Evolutionary conservation across 2,113 vertebrate species (phyloP).

Genomic region (Erinaceus europaeus): DNA sequence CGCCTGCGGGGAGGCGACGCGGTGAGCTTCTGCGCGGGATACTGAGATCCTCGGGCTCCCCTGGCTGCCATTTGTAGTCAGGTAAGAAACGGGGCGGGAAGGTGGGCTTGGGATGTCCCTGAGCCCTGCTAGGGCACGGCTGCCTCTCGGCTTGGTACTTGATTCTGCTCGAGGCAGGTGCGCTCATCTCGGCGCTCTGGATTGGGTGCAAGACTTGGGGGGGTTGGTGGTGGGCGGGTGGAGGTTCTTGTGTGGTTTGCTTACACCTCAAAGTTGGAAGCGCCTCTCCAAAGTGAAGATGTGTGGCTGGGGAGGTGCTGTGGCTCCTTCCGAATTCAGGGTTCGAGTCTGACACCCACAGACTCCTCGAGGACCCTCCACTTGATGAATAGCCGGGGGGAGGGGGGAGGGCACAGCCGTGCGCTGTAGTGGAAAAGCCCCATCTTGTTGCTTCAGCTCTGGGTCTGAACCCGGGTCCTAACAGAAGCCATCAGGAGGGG

Average conservation of each 20-base stretch:
- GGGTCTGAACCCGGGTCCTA: neutral
- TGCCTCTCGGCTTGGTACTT: neutral
- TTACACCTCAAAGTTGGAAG: slow-evolving; percentile 28
- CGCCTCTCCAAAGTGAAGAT: neutral
- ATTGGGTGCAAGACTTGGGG: neutral
- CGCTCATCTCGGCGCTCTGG: neutral
- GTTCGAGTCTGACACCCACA: neutral
- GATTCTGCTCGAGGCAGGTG: neutral
- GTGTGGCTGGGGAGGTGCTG: neutral
- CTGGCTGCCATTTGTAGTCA: neutral
- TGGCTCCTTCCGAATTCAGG: neutral
- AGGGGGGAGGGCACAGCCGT: neutral
- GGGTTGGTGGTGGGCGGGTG: too few species aligned
- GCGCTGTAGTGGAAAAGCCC: neutral
- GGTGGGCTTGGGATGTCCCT: neutral
- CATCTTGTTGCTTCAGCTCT: too few species aligned
- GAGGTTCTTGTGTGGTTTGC: too few species aligned
- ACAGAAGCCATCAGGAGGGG: neutral
- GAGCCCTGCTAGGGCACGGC: neutral
- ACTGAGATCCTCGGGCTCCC: neutral
- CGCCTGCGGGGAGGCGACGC: neutral
- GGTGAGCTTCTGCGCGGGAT: neutral
- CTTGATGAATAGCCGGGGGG: neutral
- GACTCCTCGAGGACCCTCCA: neutral
- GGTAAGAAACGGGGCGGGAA: neutral